Percentiles rank a stretch among this genome's conserved stretches.
Conservation (phyloP, 64 coral and sea anemone genomes). For the Trachythela sp. region DNA sequence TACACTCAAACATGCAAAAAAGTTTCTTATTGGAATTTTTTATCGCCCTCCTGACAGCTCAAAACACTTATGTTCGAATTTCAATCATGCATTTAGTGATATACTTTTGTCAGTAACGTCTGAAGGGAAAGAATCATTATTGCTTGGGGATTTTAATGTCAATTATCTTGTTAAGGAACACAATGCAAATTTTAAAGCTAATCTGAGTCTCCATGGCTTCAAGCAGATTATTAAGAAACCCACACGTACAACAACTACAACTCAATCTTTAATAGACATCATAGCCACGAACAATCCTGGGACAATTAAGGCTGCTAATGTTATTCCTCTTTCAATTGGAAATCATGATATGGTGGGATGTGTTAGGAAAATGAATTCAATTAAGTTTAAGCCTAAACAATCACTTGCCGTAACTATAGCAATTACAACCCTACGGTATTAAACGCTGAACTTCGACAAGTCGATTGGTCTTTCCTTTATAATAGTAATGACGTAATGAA, state of each 20-base stretch:
- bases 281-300: neutral
- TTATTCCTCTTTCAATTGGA: neutral
- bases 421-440: neutral
- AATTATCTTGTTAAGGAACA: slow-evolving; percentile 9
- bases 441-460: neutral
- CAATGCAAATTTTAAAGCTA: neutral
- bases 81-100: neutral
- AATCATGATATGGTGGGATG: neutral
- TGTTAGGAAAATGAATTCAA: neutral
- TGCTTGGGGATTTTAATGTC: slow-evolving; percentile 17
- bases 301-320: neutral
- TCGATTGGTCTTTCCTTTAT: neutral
- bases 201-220: neutral
- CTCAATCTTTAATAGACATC: neutral
- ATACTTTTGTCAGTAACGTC: neutral
- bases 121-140: slow-evolving; percentile 23
- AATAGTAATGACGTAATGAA: neutral
- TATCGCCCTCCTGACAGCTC: neutral
- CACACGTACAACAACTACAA: neutral
- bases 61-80: neutral
- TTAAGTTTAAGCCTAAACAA: neutral
- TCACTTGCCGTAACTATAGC: neutral
- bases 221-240: neutral
- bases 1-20: neutral
- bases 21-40: neutral